A percentile compares a stretch with the other conserved stretches of the same genome.
These are phyloP conservation scores for Pseudolycoriella hygida DNA, from an alignment of 2,888 invertebrate species.

Conservation along the genomic window DNA sequence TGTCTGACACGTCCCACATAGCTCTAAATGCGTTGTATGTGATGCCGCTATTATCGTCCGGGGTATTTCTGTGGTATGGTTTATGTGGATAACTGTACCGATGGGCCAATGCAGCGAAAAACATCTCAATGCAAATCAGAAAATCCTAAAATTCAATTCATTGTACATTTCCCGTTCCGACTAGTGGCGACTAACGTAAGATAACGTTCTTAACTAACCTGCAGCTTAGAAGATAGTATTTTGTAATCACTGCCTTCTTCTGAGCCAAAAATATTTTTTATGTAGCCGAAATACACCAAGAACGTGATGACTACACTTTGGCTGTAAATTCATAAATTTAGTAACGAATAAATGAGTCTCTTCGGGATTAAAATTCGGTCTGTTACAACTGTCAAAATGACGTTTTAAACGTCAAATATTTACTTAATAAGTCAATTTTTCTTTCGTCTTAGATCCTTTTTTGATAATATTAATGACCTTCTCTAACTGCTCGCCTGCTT, in stretches of 20 bases:
- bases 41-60: constrained; percentile 32
- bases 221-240: constrained; percentile 64
- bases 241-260: constrained; percentile 46
- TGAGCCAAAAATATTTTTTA: constrained; percentile 55
- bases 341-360: no score
- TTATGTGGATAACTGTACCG: constrained; percentile 92
- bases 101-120: constrained; percentile 86
- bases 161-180: background rate
- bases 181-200: no score
- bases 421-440: no score
- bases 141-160: constrained; percentile 56
- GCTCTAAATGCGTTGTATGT: constrained; percentile 61
- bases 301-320: constrained; percentile 82
- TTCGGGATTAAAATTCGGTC: no score
- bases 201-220: constrained; percentile 33
- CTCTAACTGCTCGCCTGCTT: no score
- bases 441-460: no score
- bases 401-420: no score
- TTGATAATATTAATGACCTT: no score
- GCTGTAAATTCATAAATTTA: constrained; percentile 34
- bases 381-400: no score
- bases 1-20: constrained; percentile 96
- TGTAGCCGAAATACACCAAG: constrained; percentile 65
- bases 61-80: constrained; percentile 50
- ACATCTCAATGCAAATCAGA: constrained; percentile 95